Conservation (phyloP, 2,888 invertebrate genomes). For the Sphinx pinastri region DNA sequence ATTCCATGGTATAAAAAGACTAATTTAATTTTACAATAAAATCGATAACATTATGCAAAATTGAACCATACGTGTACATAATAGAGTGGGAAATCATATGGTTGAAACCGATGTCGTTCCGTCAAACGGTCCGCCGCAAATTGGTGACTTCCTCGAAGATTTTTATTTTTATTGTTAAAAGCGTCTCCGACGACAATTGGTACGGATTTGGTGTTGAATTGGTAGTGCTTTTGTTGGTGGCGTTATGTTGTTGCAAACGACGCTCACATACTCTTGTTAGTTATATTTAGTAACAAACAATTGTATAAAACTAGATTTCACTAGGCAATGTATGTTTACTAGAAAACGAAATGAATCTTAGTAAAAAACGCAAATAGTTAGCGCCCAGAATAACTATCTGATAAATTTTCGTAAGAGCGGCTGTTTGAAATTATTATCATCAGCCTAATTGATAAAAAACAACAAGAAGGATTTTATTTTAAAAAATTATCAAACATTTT, state of each 20-base stretch:
- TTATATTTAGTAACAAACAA: not conserved
- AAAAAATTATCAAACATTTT: conserved; percentile 34
- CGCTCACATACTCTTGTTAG: not conserved
- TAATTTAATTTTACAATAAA: conserved; percentile 68
- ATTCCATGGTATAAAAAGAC: conserved; percentile 40
- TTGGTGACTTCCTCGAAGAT: conserved; percentile 78
- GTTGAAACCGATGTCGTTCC: conserved; percentile 33
- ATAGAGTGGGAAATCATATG: conserved; percentile 42
- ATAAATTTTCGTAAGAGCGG: not conserved
- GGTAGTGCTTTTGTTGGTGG: conserved; percentile 45
- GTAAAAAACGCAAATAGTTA: too few species aligned
- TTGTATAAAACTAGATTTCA: too few species aligned
- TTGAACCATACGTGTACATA: not conserved
- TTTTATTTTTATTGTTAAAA: conserved; percentile 82
- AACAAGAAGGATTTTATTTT: conserved; percentile 30
- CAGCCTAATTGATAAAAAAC: not conserved
- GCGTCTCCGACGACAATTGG: conserved; percentile 73
- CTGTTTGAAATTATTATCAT: not conserved
- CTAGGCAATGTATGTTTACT: too few species aligned
- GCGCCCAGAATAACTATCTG: too few species aligned
- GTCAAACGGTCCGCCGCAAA: conserved; percentile 59
- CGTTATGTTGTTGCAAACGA: conserved; percentile 32
- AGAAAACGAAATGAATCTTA: too few species aligned
- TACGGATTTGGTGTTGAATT: conserved; percentile 76
- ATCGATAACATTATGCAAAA: conserved; percentile 34